These are phyloP conservation scores for Podilymbus podiceps DNA, from an alignment of 2,113 vertebrate species.

Conservation along the genomic window DNA sequence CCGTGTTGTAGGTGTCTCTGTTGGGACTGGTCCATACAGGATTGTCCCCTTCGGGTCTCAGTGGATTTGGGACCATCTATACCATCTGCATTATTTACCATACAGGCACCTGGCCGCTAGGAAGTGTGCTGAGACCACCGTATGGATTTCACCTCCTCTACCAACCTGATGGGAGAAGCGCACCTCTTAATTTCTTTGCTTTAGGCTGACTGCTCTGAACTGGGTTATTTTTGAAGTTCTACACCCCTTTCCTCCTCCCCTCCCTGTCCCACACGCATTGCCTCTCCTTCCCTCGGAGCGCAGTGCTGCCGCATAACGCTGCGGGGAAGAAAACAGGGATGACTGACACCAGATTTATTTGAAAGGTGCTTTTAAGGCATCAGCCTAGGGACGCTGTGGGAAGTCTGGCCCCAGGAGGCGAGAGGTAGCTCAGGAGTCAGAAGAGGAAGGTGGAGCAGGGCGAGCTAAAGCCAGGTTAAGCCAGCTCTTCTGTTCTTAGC, in stretches of 20 bases:
- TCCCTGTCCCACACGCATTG: neutral
- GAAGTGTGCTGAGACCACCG: constrained; percentile 23
- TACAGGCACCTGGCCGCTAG: neutral
- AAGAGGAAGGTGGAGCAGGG: constrained; percentile 6
- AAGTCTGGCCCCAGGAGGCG: constrained; percentile 36
- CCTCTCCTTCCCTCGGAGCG: neutral
- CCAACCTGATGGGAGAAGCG: neutral
- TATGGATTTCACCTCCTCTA: neutral
- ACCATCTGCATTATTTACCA: neutral
- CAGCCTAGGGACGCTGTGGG: constrained; percentile 3
- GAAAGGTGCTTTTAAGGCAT: constrained; percentile 41
- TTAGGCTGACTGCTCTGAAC: neutral
- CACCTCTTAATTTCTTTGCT: neutral
- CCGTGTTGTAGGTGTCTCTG: neutral
- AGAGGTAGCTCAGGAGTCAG: constrained; percentile 16
- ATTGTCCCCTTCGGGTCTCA: neutral
- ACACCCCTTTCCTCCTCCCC: neutral
- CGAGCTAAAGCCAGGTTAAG: constrained; percentile 43
- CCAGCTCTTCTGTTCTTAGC: constrained; percentile 9
- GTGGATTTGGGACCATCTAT: neutral
- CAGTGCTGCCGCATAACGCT: neutral
- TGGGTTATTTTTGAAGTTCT: neutral
- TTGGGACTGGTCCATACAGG: neutral
- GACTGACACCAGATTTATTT: constrained; percentile 60
- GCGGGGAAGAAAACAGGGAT: neutral